Base-by-base conservation (phyloP, 2,113 vertebrate genomes). In the Poeciliopsis prolifica region DNA sequence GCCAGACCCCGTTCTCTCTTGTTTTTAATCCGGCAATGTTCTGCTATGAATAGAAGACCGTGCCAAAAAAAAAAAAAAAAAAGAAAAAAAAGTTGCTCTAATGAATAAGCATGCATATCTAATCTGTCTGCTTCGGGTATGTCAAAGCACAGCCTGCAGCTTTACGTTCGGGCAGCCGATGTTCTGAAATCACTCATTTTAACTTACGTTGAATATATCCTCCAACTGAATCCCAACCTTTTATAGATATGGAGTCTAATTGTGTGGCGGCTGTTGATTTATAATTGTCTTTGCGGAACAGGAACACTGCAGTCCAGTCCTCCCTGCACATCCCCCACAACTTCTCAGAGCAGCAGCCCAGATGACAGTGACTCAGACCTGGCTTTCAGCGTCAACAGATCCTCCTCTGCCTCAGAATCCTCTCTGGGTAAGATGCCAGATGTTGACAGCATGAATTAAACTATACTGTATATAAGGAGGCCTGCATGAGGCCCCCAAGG, bases 311-410 rank as follows among this genome's bases (percentile, higher is more conserved):
- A 96, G 93, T 95, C 96, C 87, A 96, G 95, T 90, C 96, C 96
- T 51, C 91, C 93, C 19, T 94, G 94, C 40, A 91, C 93, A 5
- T 98, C 97, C 61, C 96, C 96, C 51, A 96, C 96, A 74, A 95
- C 95, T 68, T 99, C 97, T 29, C 97, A 97, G 14, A 96, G 95
- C 1, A 97, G 96, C 87, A 96, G 96, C 5, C 95, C 96, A 85
- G 97, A 99, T 0, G 97, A 99, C 92, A 99, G 98, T 0, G 97
- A 99, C 91, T 98, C 97, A 3, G 98, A 99, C 80, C 94, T 98
- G 95, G 96, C 96, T 77, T 97, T 99, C 94, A 97, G 96, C 0
- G 96, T 97, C 88, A 98, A 98, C 94, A 95, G 97, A 87, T 99
- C 97, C 0, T 99, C 97, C 0, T 99, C 98, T 1, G 96, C 97